phyloP scores from a whole-genome alignment of 2,113 vertebrate genomes.

The rat (Rattus norvegicus) region GRCr8 NC_086022.1:16730501-16731000 shows the following conservation, averaged over 20 bases:
- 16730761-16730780: not conserved
- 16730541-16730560: not conserved
- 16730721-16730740: not conserved
- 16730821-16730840: not conserved
- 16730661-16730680: conserved; percentile 17
- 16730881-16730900: not conserved
- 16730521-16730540: not conserved
- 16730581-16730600: too few relatives aligned
- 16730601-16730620: too few relatives aligned
- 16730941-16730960: not conserved
- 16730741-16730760: not conserved
- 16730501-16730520: not conserved
- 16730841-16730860: not conserved
- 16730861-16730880: not conserved
- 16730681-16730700: not conserved
- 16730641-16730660: not conserved
- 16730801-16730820: not conserved
- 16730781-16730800: not conserved
- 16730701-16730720: not conserved
- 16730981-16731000: not conserved
- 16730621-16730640: not conserved
- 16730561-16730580: not conserved
- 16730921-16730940: not conserved
- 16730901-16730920: not conserved
- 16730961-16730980: not conserved